Base-by-base conservation (phyloP, 1,140 invertebrate species). In the Stratiolaelaps scimitus region DNA sequence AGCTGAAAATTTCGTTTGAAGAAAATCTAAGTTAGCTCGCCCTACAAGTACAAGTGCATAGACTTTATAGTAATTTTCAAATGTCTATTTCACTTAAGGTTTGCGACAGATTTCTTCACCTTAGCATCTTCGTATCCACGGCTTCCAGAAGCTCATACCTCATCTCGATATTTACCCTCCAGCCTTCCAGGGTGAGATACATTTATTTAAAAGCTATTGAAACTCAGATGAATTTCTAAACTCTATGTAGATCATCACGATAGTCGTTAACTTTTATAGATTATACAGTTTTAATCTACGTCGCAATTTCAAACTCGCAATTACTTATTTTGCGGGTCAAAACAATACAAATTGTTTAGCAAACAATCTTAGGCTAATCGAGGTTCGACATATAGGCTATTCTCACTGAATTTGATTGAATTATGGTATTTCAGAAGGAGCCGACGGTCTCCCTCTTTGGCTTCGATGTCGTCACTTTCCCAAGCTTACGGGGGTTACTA, bases 401-500 rank as follows among this genome's bases (percentile, higher is more conserved):
- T 13, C 44, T 45, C 13, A 13, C n/a, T 45, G 44, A 45, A 45
- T 13, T 45, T 13, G 19, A 15, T 34, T 60, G 53, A 60, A 19
- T 26, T 34, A 60, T 48, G 4, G 4, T 6, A 23, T 28, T 28
- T 48, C 47, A 23, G 19, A 20, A 23, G 19, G 7, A 60, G 53
- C 53, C 53, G 53, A 34, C 26, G 53, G 2, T 20, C 53, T 5
- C 53, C 53, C 17, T 60, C 53, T 15, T 19, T 60, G 15, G 2
- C 53, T 17, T 20, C 53, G 10, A 20, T 60, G 23, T 60, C 53
- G 23, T 29, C 26, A 29, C 53, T 60, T 2, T 60, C 53, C 6
- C 53, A 60, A 26, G 53, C 53, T 26, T 60, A 60, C 23, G 53
- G 53, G 6, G 53, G 53, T 60, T 60, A 60, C 23, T 60, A 60